Conservation (phyloP, 1,140 invertebrate genomes). For the Whitmania pigra region DNA sequence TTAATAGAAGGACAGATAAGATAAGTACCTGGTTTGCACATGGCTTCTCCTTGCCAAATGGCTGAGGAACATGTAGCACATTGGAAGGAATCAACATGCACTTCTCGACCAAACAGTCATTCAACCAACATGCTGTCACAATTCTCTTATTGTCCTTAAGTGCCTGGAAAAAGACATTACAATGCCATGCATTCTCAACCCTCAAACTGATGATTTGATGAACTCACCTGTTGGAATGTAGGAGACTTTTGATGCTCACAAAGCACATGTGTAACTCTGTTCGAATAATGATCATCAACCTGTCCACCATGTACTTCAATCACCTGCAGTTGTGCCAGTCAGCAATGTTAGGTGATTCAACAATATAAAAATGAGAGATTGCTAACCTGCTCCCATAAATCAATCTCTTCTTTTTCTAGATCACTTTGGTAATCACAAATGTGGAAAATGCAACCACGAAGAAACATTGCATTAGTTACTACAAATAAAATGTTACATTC, state of each 20-base stretch:
- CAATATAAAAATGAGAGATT: background rate
- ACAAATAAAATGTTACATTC: conserved; percentile 26
- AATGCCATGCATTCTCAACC: background rate
- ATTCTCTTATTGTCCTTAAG: conserved; percentile 67
- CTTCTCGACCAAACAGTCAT: conserved; percentile 68
- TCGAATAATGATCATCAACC: conserved; percentile 67
- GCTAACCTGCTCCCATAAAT: conserved; percentile 57
- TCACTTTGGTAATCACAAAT: conserved; percentile 60
- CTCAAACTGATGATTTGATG: background rate
- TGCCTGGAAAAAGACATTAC: conserved; percentile 45
- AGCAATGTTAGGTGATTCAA: background rate
- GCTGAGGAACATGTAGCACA: conserved; percentile 73
- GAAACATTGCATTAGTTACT: conserved; percentile 73
- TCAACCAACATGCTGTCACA: conserved; percentile 85
- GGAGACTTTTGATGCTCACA: conserved; percentile 77
- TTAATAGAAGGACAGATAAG: background rate
- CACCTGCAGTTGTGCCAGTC: conserved; percentile 38
- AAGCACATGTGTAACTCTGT: conserved; percentile 75
- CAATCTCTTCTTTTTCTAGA: conserved; percentile 46
- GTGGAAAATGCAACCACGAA: conserved; percentile 81
- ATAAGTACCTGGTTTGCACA: conserved; percentile 47
- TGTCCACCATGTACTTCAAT: conserved; percentile 78
- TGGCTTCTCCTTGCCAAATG: conserved; percentile 53
- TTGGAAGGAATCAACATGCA: conserved; percentile 78
- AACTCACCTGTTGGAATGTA: conserved; percentile 63